phyloP scores from a whole-genome alignment of 2,113 vertebrate genomes.

The Gymnocephalus cernua region DNA sequence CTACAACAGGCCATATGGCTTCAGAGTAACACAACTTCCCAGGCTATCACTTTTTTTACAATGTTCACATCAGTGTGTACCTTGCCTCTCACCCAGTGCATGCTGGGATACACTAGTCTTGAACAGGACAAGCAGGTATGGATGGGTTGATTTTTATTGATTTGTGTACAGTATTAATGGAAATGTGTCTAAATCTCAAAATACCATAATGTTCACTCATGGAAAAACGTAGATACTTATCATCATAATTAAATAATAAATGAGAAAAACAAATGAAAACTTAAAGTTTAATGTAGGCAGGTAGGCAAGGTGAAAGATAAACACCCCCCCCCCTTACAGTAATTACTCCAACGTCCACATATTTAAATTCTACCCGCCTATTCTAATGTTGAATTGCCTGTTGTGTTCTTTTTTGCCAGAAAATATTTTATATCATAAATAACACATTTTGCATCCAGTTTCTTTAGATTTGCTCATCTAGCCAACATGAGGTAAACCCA shows the following conservation, averaged over 20 bases:
- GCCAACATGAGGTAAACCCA: neutral
- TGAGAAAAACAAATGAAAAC: neutral
- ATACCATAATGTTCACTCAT: neutral
- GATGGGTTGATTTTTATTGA: neutral
- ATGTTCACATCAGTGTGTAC: neutral
- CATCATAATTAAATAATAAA: neutral
- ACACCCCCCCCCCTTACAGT: neutral
- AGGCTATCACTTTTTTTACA: neutral
- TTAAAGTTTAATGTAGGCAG: neutral
- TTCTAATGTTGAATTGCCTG: neutral
- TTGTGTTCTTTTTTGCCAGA: neutral
- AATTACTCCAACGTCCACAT: neutral
- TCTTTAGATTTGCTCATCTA: neutral
- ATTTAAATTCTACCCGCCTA: neutral
- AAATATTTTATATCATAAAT: neutral
- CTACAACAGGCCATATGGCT: slow-evolving; percentile 7
- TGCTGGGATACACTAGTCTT: neutral
- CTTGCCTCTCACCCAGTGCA: neutral
- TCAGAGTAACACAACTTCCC: neutral
- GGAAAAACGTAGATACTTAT: neutral
- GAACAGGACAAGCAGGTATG: neutral
- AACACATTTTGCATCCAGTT: neutral
- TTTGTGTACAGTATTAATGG: neutral
- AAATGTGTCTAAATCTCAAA: neutral
- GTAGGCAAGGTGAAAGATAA: neutral